Evolutionary conservation across 1,140 invertebrate species (phyloP).

Genomic region (Lordiphosa mommai): DNA sequence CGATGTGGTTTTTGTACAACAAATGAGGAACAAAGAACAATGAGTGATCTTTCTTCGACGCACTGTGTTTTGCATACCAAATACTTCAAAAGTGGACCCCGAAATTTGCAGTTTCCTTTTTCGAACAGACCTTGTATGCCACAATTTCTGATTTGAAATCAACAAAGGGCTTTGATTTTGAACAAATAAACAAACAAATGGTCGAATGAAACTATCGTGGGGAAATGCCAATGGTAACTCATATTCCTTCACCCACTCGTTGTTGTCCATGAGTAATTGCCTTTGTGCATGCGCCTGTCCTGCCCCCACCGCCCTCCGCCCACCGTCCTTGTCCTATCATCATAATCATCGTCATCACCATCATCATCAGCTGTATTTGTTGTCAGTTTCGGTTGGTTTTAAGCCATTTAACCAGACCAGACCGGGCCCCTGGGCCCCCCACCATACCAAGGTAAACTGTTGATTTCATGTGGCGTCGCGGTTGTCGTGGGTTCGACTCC

Average conservation of each 20-base stretch:
- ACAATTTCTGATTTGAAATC: too few species aligned
- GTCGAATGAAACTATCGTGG: background rate
- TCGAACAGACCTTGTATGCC: too few species aligned
- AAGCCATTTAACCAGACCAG: conserved; percentile 55
- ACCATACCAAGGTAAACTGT: conserved; percentile 66
- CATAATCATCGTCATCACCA: conserved; percentile 15
- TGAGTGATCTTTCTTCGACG: too few species aligned
- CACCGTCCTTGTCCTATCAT: background rate
- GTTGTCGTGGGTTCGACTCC: conserved; percentile 13
- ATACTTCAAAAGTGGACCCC: too few species aligned
- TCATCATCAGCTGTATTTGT: conserved; percentile 49
- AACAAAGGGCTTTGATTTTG: conserved; percentile 57
- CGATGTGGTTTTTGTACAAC: too few species aligned
- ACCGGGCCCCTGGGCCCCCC: conserved; percentile 20
- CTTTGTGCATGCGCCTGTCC: conserved; percentile 41
- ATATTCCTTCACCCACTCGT: conserved; percentile 23
- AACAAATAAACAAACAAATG: conserved; percentile 60
- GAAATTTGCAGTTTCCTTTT: too few species aligned
- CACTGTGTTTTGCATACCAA: too few species aligned
- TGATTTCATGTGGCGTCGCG: conserved; percentile 57
- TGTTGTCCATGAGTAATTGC: conserved; percentile 66
- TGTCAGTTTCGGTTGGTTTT: conserved; percentile 47
- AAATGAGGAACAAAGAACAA: too few species aligned
- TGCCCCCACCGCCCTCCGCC: conserved; percentile 10
- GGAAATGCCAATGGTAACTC: conserved; percentile 44